phyloP scores from a whole-genome alignment of 2,797 vertebrate species.

The Danio aesculapii region DNA sequence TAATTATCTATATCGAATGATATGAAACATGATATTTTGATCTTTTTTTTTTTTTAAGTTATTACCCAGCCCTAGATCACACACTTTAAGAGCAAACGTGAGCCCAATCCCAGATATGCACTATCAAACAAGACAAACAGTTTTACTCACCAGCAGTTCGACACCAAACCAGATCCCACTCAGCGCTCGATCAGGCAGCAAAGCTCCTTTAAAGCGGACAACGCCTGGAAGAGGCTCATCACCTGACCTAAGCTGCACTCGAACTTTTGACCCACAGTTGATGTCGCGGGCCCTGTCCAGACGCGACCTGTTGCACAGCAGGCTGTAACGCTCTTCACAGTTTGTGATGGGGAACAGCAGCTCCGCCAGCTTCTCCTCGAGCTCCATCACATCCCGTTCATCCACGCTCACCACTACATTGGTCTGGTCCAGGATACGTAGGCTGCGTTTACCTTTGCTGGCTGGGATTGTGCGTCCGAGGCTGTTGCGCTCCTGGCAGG shows the following conservation, averaged over 20 bases:
- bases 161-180: conserved; percentile 98
- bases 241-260: conserved; percentile 91
- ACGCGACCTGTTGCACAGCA: conserved; percentile 88
- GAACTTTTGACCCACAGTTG: conserved; percentile 92
- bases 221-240: conserved; percentile 94
- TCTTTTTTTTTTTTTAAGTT: too few relatives aligned
- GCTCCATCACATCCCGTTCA: conserved; percentile 91
- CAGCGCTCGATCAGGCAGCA: conserved; percentile 91
- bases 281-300: conserved; percentile 91
- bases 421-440: conserved; percentile 94
- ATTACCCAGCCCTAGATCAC: conserved; percentile 34
- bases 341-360: conserved; percentile 97
- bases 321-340: conserved; percentile 92
- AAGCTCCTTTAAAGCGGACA: conserved; percentile 93
- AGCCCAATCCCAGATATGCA: background rate
- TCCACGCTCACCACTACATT: conserved; percentile 91
- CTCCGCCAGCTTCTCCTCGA: conserved; percentile 93
- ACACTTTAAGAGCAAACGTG: background rate
- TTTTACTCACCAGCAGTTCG: conserved; percentile 91
- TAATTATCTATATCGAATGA: too few relatives aligned
- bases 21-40: too few relatives aligned
- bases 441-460: conserved; percentile 93
- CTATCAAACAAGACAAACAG: background rate
- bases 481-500: conserved; percentile 91
- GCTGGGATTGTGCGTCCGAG: conserved; percentile 88